Evolutionary conservation across 2,888 invertebrate species (phyloP).

Genomic region (Coenonympha glycerion): DNA sequence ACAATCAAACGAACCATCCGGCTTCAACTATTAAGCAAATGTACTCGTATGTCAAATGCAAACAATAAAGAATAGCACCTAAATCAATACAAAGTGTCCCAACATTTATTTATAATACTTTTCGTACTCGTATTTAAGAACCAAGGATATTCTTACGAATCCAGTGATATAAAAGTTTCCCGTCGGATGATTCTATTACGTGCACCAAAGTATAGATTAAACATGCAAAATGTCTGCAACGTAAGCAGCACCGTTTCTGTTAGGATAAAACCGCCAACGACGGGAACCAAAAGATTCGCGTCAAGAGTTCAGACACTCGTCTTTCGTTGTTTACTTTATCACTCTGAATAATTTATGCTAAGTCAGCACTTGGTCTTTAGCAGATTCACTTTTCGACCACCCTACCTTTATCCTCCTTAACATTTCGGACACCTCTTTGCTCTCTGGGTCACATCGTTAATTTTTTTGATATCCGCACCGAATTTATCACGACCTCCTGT

Average conservation of each 20-base stretch:
- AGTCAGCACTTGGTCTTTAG: conserved; percentile 6
- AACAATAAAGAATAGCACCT: too few species aligned
- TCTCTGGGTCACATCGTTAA: not conserved
- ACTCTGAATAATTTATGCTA: conserved; percentile 1
- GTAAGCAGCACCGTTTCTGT: conserved; percentile 11
- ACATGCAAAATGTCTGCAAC: conserved; percentile 16
- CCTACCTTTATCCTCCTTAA: conserved; percentile 1
- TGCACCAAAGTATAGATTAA: not conserved
- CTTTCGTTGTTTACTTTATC: conserved; percentile 14
- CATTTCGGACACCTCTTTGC: not conserved
- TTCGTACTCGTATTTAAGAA: too few species aligned
- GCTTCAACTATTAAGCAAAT: too few species aligned
- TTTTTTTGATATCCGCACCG: not conserved
- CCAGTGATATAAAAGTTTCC: not conserved
- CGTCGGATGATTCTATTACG: not conserved
- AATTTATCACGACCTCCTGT: too few species aligned
- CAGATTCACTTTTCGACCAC: not conserved
- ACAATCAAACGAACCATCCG: too few species aligned
- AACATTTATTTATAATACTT: too few species aligned
- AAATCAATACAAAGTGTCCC: too few species aligned
- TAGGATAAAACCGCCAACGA: conserved; percentile 11
- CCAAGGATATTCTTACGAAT: too few species aligned
- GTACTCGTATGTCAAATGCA: too few species aligned
- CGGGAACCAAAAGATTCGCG: conserved; percentile 3
- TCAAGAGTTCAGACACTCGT: conserved; percentile 3